Percentiles rank a stretch among this genome's conserved stretches.
These are phyloP conservation scores for Tanypteryx hageni DNA, from an alignment of 2,888 invertebrate species.

Conservation along the genomic window DNA sequence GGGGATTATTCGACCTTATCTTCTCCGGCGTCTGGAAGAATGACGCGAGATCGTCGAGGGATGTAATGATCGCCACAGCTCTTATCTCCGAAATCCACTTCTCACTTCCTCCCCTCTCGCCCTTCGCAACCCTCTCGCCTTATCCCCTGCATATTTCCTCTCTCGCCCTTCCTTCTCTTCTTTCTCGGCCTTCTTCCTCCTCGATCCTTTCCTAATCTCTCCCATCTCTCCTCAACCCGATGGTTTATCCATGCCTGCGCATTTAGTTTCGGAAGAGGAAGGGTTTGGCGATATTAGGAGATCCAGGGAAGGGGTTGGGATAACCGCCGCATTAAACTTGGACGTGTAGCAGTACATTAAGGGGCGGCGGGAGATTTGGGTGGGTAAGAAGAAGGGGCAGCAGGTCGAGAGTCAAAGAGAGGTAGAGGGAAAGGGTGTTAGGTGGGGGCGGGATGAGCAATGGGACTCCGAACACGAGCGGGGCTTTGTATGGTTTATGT, in stretches of 20 bases:
- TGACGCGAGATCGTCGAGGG: background rate
- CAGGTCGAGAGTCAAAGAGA: background rate
- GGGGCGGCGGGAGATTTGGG: background rate
- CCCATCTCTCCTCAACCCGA: too few relatives aligned
- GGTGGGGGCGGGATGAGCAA: background rate
- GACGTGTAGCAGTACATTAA: background rate
- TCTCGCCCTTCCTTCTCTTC: background rate
- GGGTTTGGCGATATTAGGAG: too few relatives aligned
- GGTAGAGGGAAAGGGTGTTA: background rate
- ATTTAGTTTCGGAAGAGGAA: too few relatives aligned
- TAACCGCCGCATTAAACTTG: conserved; percentile 10
- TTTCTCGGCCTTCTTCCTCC: background rate
- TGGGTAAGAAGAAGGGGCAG: background rate
- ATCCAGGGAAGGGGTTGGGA: background rate
- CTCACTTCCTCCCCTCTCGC: background rate
- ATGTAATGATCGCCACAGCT: conserved; percentile 15
- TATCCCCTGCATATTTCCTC: background rate
- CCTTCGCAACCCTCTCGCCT: background rate
- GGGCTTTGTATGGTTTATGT: conserved; percentile 22
- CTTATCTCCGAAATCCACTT: conserved; percentile 5
- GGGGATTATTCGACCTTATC: background rate
- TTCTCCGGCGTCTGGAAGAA: background rate
- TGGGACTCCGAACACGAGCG: background rate
- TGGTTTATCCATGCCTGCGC: too few relatives aligned
- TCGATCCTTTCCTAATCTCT: too few relatives aligned